phyloP scores from a whole-genome alignment of 2,888 invertebrate genomes.

The Prionchulus punctatus region DNA sequence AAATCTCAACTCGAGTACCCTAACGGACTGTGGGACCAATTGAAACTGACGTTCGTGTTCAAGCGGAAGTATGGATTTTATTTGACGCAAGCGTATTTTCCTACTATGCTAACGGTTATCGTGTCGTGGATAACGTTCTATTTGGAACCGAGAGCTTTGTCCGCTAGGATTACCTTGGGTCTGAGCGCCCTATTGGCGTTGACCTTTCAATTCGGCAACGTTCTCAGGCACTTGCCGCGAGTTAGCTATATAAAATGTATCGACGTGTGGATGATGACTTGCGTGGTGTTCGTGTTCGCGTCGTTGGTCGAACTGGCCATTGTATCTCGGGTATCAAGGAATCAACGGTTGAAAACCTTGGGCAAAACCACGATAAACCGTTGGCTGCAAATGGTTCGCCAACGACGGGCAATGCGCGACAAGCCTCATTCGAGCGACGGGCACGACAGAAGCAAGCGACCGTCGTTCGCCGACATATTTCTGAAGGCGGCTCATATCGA shows the following conservation, averaged over 20 bases:
- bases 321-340: background rate
- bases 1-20: conserved; percentile 23
- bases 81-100: conserved; percentile 23
- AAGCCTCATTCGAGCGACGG: background rate
- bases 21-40: conserved; percentile 24
- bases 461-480: background rate
- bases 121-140: conserved; percentile 32
- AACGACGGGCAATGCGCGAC: background rate
- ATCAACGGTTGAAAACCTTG: background rate
- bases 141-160: conserved; percentile 29
- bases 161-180: conserved; percentile 30
- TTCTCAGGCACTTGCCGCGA: conserved; percentile 27
- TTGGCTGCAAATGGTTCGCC: conserved; percentile 5
- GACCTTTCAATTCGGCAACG: conserved; percentile 32
- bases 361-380: background rate
- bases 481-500: background rate
- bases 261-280: conserved; percentile 28
- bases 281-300: conserved; percentile 7
- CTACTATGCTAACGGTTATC: conserved; percentile 27
- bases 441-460: background rate
- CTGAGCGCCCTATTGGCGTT: conserved; percentile 28
- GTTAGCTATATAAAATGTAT: conserved; percentile 31
- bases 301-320: conserved; percentile 7
- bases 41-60: conserved; percentile 27
- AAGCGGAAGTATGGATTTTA: conserved; percentile 31